Base-by-base conservation (phyloP, 2,888 invertebrate genomes). In the Toxonevra muliebris region DNA sequence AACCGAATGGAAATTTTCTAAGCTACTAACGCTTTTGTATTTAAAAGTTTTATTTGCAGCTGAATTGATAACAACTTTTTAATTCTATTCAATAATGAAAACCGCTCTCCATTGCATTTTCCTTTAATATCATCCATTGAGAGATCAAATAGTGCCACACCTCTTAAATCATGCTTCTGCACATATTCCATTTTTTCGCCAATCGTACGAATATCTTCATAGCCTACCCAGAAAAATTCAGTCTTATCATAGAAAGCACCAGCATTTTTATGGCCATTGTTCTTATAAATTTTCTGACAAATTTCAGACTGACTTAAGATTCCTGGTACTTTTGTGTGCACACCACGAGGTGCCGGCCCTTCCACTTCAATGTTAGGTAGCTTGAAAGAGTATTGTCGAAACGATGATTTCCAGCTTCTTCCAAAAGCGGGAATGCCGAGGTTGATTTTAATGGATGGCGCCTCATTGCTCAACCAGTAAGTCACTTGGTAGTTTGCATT, bases 241-340 rank as follows among this genome's bases (percentile, higher is more conserved):
- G 93, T 91, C 79, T 91, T 91, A 76, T 91, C 89, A 20, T 93
- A 82, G 71, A 90, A 88, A 2, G 88, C 87, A 69, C 88, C 83
- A 83, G 90, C 86, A 69, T 88, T 87, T 81, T 89, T 54, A 79
- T 91, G 84, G 82, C 88, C 87, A 42, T 76, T 75, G 64, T 87
- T 87, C 67, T 89, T 87, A 10, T 90, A 90, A 54, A 93, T 84
- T 77, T 91, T 90, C 4, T 90, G 88, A 80, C 94, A 94, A 0
- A 93, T 89, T 84, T 94, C 94, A 0, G 92, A 89, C 85, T 93
- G 94, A 73, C 93, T 92, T 62, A 93, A 84, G 1, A 93, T 69
- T 15, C 94, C 94, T 2, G 89, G 88, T 5, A 83, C 88, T 70
- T 88, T 88, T 1, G 92, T 92, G 82, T 91, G 90, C 0, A 90